Conservation (phyloP, 2,797 vertebrate genomes). For the Platyrinchus mystaceus region DNA sequence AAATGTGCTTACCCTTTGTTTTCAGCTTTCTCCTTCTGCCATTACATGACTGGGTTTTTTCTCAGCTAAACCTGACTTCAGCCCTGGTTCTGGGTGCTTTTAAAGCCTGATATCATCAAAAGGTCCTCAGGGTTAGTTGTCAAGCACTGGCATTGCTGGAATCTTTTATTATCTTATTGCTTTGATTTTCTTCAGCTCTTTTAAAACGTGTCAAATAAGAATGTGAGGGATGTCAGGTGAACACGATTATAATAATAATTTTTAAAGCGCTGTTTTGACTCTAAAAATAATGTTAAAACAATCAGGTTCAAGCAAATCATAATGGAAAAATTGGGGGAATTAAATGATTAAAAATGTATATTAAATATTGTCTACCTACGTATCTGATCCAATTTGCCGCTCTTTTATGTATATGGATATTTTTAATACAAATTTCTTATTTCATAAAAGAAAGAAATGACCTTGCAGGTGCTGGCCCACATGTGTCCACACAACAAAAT, state of each 20-base stretch:
- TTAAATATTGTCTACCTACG: not conserved
- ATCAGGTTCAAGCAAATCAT: not conserved
- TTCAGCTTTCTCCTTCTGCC: not conserved
- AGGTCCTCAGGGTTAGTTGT: not conserved
- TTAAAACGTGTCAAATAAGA: not conserved
- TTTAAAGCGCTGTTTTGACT: slow-evolving; percentile 30
- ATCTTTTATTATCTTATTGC: slow-evolving; percentile 1
- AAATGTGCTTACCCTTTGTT: not conserved
- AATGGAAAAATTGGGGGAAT: not conserved
- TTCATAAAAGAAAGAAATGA: not conserved
- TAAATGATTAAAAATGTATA: not conserved
- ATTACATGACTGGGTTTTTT: not conserved
- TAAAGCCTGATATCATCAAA: not conserved
- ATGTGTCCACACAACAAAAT: not conserved
- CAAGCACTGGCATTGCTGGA: not conserved
- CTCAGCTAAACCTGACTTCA: not conserved
- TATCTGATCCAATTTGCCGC: not conserved
- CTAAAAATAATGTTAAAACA: not conserved
- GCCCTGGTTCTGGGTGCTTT: not conserved
- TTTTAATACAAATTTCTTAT: not conserved
- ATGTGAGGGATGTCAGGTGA: not conserved
- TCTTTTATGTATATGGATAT: not conserved
- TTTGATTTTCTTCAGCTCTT: not conserved
- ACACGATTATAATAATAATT: not conserved
- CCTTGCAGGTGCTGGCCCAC: not conserved